Percentiles rank a stretch among this genome's conserved stretches.
Conservation (phyloP, 2,113 vertebrate species). For the crab-eating macaque (Macaca fascicularis) region DNA sequence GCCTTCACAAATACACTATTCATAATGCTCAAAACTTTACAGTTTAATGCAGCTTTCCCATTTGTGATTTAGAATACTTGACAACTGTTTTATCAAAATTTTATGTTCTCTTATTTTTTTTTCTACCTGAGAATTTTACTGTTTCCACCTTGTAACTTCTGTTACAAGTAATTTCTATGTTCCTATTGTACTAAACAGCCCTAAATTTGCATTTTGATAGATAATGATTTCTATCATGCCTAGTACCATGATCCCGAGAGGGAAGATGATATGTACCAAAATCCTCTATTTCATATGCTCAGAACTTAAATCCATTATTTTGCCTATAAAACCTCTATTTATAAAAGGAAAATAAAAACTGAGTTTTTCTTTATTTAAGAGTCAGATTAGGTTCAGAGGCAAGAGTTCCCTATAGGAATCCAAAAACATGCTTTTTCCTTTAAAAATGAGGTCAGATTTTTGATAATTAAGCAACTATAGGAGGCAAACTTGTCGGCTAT, state of each 20-base stretch:
- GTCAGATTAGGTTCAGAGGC: constrained; percentile 31
- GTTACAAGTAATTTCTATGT: constrained; percentile 5
- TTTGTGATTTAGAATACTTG: constrained; percentile 39
- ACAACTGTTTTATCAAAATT: not conserved
- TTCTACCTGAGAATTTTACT: constrained; percentile 43
- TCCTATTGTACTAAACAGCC: not conserved
- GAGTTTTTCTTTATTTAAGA: constrained; percentile 49
- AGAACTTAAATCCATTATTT: not conserved
- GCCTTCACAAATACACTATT: not conserved
- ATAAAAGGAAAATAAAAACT: constrained; percentile 35
- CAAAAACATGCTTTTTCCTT: constrained; percentile 33
- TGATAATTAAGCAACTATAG: constrained; percentile 17
- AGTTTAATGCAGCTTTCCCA: not conserved
- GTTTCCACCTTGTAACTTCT: constrained; percentile 31
- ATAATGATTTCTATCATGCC: constrained; percentile 30
- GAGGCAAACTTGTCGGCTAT: not conserved
- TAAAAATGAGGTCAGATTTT: constrained; percentile 20
- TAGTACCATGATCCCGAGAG: not conserved
- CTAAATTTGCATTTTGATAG: constrained; percentile 41
- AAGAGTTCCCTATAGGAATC: constrained; percentile 19
- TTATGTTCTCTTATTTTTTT: not conserved
- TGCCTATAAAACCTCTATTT: constrained; percentile 44
- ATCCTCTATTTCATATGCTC: not conserved
- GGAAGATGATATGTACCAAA: constrained; percentile 6
- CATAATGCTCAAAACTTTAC: not conserved